phyloP scores from a whole-genome alignment of 2,113 vertebrate genomes.

The Takifugu flavidus region DNA sequence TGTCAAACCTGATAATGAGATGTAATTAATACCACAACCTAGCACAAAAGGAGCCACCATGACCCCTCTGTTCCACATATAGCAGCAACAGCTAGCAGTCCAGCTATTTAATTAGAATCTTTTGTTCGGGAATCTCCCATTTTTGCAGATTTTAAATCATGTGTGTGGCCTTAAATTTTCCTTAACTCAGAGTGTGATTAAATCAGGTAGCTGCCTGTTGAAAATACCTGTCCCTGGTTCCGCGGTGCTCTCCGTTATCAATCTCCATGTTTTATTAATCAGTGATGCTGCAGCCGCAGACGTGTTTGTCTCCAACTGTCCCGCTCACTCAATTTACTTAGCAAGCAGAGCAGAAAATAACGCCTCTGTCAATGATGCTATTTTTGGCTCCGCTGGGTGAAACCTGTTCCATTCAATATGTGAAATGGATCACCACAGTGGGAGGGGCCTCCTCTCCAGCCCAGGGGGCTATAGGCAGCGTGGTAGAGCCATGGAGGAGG shows the following conservation, averaged over 20 bases:
- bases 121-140: too few relatives aligned
- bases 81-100: too few relatives aligned
- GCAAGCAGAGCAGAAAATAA: constrained; percentile 51
- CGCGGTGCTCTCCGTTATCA: background rate
- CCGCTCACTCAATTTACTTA: constrained; percentile 42
- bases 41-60: too few relatives aligned
- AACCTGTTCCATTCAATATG: constrained; percentile 13
- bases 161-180: too few relatives aligned
- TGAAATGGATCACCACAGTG: constrained; percentile 14
- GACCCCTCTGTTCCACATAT: too few relatives aligned
- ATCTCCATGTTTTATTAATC: constrained; percentile 22
- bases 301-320: constrained; percentile 39
- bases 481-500: background rate
- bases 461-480: background rate
- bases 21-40: too few relatives aligned
- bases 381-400: constrained; percentile 25
- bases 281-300: constrained; percentile 18
- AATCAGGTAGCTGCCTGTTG: background rate
- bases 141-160: too few relatives aligned
- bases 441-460: constrained; percentile 12
- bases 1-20: too few relatives aligned
- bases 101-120: too few relatives aligned
- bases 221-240: background rate
- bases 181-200: too few relatives aligned
- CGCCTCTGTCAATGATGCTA: constrained; percentile 42